Conservation (phyloP, 2,797 vertebrate species). For the Myotis planiceps region DNA sequence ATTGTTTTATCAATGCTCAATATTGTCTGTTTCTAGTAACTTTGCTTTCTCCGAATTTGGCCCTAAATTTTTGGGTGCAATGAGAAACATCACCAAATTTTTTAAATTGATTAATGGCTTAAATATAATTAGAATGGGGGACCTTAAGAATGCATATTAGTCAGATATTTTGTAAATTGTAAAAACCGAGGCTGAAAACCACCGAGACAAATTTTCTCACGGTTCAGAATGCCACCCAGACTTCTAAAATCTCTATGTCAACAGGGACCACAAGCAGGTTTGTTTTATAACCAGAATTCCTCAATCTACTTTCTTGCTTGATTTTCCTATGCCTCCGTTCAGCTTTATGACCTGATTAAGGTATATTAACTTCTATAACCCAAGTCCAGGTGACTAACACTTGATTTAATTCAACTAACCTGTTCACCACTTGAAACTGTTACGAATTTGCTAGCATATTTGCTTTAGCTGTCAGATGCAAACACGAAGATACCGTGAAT, state of each 20-base stretch:
- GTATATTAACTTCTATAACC: neutral
- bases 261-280: neutral
- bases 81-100: neutral
- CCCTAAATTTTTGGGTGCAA: neutral
- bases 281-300: neutral
- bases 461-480: neutral
- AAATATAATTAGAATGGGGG: neutral
- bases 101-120: neutral
- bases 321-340: neutral
- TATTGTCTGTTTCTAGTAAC: neutral
- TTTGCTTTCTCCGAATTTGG: neutral
- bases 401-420: neutral
- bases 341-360: conserved; percentile 3
- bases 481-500: neutral
- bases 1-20: neutral
- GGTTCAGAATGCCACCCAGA: neutral
- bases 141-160: neutral
- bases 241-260: neutral
- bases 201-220: neutral
- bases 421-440: neutral
- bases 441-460: neutral
- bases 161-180: neutral
- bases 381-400: neutral
- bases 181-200: neutral
- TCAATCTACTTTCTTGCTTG: neutral